Base-by-base conservation (phyloP, 2,113 vertebrate genomes). In the Periophthalmodon schlosseri region DNA sequence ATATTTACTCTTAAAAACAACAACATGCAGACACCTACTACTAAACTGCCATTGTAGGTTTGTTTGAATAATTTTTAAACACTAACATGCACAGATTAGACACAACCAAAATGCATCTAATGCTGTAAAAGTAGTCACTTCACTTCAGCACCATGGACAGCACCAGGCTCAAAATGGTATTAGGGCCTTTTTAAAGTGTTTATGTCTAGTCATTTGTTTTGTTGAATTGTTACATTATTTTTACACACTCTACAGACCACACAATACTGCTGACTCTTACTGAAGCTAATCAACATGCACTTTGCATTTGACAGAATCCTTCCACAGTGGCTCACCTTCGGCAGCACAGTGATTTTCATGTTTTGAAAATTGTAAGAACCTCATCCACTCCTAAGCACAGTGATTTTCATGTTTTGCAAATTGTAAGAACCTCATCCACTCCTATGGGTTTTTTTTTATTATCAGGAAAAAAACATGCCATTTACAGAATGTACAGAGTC, bases 131-230 rank as follows among this genome's bases (percentile, higher is more conserved):
- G 9, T 21, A 18, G 16, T 8, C 16, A 24, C 10, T 12, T 21
- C 23, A 15, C 80, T 80, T 85, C 85, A 86, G 88, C 75, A 87
- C 80, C 80, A 84, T 0, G 69, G 86, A 87, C 73, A 89, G 83
- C 69, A 5, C 63, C 60, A 39, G 2, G n/a, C 34, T 60, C 14
- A 60, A 24, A 57, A 18, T 20, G 15, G 50, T 18, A 20, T 3
- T 18, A 52, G 16, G 15, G 50, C 0, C 2, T 44, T 44, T 44
- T 20, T 23, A 23, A n/a, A 58, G 2, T 23, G 56, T 58, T 24
- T 23, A 14, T 14, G 56, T 58, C 8, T 50, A 16, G 2, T 50
- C 1, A 50, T 50, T 50, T 50, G 7, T 21, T 56, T 56, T 11
- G n/a, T 20, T 56, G 20, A 11, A 11, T 50, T 50, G 8, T 7